Evolutionary conservation across 2,888 invertebrate genomes (phyloP), one percentile per base, ranked within the genome.

Genomic region (Monochamus alternatus): DNA sequence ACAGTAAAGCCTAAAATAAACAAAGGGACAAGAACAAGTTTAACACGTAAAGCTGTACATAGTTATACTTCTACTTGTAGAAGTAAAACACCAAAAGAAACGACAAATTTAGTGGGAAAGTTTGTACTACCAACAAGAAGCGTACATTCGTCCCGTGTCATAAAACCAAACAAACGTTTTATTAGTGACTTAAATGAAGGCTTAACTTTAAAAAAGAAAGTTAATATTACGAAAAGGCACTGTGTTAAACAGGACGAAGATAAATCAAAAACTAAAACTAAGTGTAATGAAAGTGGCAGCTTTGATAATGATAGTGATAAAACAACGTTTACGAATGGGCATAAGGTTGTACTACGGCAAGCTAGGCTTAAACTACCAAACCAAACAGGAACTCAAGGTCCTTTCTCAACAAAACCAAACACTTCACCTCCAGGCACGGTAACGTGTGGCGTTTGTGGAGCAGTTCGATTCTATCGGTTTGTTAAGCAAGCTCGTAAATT

Each of bases 131-230:
- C 96, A 22, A 92, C 94, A 64, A 92, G 95, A 83, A 96, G 96
- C 90, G 94, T 93, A 14, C 94, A 96, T 87, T 96, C 96, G 59
- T 96, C 96, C 5, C 91, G 97, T 81, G 95, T 96, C 60, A 96
- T 96, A 71, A 97, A 95, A 87, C 96, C 97, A 58, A 96, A 96
- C 86, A 97, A 96, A 89, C 92, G 94, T 81, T 95, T 96, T 85
- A 92, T 95, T 73, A 95, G 95, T 85, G 88, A 87, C 79, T 80
- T 87, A 74, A 87, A 86, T 82, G 87, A 88, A 79, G 82, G 85
- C 62, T 81, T 88, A 73, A 85, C 86, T 67, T 81, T 87, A 62
- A 88, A 88, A 82, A 87, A 87, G 77, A 85, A 87, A 74, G 85
- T 86, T 51, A 81, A 84, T 65, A 85, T 81, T 78, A 87, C 85